phyloP scores from a whole-genome alignment of 1,140 invertebrate genomes.

The Drosophila pseudoananassae region DNA sequence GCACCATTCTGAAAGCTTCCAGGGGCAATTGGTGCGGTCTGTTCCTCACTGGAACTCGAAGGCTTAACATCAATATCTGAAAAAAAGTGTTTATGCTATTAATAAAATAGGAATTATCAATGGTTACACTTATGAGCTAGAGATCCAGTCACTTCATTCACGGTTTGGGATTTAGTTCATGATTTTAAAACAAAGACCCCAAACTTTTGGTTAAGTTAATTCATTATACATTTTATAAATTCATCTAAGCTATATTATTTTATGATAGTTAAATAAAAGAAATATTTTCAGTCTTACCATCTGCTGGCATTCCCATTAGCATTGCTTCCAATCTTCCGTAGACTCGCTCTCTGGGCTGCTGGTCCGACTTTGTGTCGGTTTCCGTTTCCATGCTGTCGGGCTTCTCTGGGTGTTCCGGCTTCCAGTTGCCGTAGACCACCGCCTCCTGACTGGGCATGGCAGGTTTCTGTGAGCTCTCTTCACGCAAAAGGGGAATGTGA shows the following conservation, averaged over 20 bases:
- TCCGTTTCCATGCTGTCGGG: slow-evolving; percentile 28
- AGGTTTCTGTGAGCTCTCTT: slow-evolving; percentile 26
- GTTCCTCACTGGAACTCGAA: slow-evolving; percentile 46
- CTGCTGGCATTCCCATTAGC: slow-evolving; percentile 66
- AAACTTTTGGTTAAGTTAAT: too few relatives aligned
- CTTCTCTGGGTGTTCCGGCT: slow-evolving; percentile 63
- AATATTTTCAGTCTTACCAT: slow-evolving; percentile 36
- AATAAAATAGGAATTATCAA: neutral
- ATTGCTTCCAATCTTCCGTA: slow-evolving; percentile 64
- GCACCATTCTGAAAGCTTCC: slow-evolving; percentile 35
- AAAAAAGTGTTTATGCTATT: neutral
- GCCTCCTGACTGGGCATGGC: slow-evolving; percentile 35
- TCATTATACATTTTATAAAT: too few relatives aligned
- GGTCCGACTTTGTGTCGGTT: slow-evolving; percentile 2
- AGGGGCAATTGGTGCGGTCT: slow-evolving; percentile 21
- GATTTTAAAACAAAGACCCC: too few relatives aligned
- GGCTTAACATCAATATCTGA: slow-evolving; percentile 35
- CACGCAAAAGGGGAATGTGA: slow-evolving; percentile 60
- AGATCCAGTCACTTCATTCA: too few relatives aligned
- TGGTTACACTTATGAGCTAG: too few relatives aligned
- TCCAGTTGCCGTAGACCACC: slow-evolving; percentile 78
- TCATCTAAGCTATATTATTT: too few relatives aligned
- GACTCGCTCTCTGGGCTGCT: slow-evolving; percentile 50
- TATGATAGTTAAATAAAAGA: too few relatives aligned
- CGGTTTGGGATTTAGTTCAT: too few relatives aligned